These are phyloP conservation scores for Drosophila nannoptera DNA, from an alignment of 1,140 invertebrate genomes.

Conservation along the genomic window DNA sequence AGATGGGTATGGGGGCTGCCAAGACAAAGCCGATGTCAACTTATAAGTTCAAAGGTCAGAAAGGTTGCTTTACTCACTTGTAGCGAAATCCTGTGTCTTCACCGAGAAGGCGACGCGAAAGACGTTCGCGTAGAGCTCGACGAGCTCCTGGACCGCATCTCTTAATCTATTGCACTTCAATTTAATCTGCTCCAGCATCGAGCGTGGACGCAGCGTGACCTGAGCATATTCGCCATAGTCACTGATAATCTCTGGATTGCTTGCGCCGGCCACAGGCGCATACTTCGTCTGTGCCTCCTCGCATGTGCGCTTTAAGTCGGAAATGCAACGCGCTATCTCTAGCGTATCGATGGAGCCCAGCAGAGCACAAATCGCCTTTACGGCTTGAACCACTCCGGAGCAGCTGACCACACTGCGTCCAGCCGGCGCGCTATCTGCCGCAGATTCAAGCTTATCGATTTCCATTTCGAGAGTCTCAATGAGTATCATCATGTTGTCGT, in stretches of 20 bases:
- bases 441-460: slow-evolving; percentile 86
- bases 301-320: slow-evolving; percentile 85
- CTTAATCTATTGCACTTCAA: slow-evolving; percentile 85
- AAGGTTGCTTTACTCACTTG: slow-evolving; percentile 47
- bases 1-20: slow-evolving; percentile 83
- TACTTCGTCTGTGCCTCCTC: slow-evolving; percentile 70
- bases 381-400: slow-evolving; percentile 88
- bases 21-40: slow-evolving; percentile 36
- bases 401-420: slow-evolving; percentile 80
- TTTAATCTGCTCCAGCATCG: slow-evolving; percentile 81
- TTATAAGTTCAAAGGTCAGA: too few relatives aligned
- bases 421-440: slow-evolving; percentile 81
- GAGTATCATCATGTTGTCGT: slow-evolving; percentile 88
- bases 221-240: slow-evolving; percentile 83
- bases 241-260: slow-evolving; percentile 78
- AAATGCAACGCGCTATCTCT: slow-evolving; percentile 88
- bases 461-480: slow-evolving; percentile 91
- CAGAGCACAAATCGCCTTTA: slow-evolving; percentile 94
- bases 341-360: slow-evolving; percentile 92
- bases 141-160: slow-evolving; percentile 86
- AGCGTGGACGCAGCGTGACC: slow-evolving; percentile 80
- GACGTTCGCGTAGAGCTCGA: slow-evolving; percentile 89
- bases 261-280: slow-evolving; percentile 39
- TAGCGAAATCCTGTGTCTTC: slow-evolving; percentile 65
- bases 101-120: slow-evolving; percentile 89